Percentiles rank a stretch among this genome's conserved stretches.
These are phyloP conservation scores for Bilobella aurantiaca DNA, from an alignment of 1,140 invertebrate genomes.

Conservation along the genomic window DNA sequence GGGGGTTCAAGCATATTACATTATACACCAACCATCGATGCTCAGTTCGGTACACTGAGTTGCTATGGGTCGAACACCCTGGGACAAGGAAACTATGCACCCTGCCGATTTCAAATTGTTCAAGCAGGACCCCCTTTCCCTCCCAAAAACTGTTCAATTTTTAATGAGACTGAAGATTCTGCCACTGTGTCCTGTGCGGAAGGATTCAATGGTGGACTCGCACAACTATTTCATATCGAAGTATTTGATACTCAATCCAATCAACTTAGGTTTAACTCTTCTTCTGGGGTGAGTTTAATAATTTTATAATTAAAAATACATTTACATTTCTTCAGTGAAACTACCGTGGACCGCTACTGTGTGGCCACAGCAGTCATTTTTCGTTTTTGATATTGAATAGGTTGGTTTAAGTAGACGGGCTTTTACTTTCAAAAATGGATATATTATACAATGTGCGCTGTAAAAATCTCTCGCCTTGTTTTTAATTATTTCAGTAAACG, in stretches of 20 bases:
- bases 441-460: too few relatives aligned
- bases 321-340: too few relatives aligned
- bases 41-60: slow-evolving; percentile 38
- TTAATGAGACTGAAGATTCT: slow-evolving; percentile 72
- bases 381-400: too few relatives aligned
- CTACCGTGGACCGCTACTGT: too few relatives aligned
- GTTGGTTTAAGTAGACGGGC: too few relatives aligned
- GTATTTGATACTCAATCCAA: slow-evolving; percentile 55
- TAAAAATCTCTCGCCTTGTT: too few relatives aligned
- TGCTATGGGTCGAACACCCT: slow-evolving; percentile 54
- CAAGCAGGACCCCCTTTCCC: slow-evolving; percentile 67
- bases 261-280: slow-evolving; percentile 36
- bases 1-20: slow-evolving; percentile 61
- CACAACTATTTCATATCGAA: slow-evolving; percentile 71
- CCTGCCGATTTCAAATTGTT: slow-evolving; percentile 34
- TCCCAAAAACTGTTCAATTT: slow-evolving; percentile 68
- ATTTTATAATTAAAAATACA: too few relatives aligned
- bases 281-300: slow-evolving; percentile 34
- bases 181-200: slow-evolving; percentile 65
- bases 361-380: too few relatives aligned
- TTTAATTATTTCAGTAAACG: too few relatives aligned
- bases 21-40: slow-evolving; percentile 61
- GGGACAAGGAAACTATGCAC: slow-evolving; percentile 34
- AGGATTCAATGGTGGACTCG: slow-evolving; percentile 67
- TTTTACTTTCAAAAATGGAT: too few relatives aligned